Conservation (phyloP, 1,140 invertebrate species). For the Aphidius gifuensis region DNA sequence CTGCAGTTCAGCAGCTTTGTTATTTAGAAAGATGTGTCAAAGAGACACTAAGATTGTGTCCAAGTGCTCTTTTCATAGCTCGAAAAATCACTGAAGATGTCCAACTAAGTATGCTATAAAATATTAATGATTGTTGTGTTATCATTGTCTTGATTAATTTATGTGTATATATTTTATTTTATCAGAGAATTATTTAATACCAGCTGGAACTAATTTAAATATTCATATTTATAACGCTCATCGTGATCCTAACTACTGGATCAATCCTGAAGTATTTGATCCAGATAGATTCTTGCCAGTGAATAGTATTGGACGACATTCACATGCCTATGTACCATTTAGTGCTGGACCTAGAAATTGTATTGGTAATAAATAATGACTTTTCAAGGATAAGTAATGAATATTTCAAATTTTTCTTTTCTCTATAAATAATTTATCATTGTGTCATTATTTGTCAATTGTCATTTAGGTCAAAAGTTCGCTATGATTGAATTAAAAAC, state of each 20-base stretch:
- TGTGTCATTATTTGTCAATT: conserved; percentile 3
- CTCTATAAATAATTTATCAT: not conserved
- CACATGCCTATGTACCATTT: conserved; percentile 65
- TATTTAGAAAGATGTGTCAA: conserved; percentile 64
- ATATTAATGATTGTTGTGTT: not conserved
- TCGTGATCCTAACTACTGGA: conserved; percentile 52
- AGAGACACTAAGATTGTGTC: conserved; percentile 61
- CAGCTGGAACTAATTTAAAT: conserved; percentile 28
- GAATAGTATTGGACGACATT: conserved; percentile 53
- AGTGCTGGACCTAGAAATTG: conserved; percentile 72
- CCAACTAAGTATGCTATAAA: conserved; percentile 26
- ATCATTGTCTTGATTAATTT: no score
- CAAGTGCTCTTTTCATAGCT: conserved; percentile 58
- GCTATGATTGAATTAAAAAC: conserved; percentile 76
- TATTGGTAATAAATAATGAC: conserved; percentile 55
- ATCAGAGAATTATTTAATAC: conserved; percentile 19
- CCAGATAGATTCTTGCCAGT: conserved; percentile 58
- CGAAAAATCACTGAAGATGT: conserved; percentile 51
- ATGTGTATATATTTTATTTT: not conserved
- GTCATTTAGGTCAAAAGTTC: conserved; percentile 69
- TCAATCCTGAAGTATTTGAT: conserved; percentile 22
- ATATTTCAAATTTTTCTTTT: no score
- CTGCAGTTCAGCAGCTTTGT: conserved; percentile 28
- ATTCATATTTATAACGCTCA: conserved; percentile 52
- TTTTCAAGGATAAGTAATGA: not conserved